Percentiles rank a stretch among this genome's conserved stretches.
Conservation (phyloP, 1,140 invertebrate species). For the Macrosteles quadrilineatus region DNA sequence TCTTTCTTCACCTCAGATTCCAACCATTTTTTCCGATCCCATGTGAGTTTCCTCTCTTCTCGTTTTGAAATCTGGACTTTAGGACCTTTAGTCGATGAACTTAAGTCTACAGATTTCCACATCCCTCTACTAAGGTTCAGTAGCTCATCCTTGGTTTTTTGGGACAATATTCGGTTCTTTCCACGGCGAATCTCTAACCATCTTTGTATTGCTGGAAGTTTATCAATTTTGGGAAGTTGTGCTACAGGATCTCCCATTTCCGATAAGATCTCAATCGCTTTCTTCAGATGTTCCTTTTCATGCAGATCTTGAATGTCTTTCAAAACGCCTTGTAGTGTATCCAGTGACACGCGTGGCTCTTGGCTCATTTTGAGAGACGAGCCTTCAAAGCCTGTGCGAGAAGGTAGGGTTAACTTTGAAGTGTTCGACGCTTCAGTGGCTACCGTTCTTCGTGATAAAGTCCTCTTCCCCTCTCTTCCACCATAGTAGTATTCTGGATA, state of each 20-base stretch:
- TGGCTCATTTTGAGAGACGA: no score
- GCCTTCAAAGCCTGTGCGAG: no score
- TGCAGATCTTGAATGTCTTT: background rate
- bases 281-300: background rate
- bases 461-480: no score
- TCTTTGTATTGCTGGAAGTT: background rate
- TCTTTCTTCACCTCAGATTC: constrained; percentile 7
- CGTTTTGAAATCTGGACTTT: background rate
- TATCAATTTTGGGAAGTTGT: constrained; percentile 16
- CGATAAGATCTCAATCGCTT: background rate
- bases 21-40: constrained; percentile 14
- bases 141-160: background rate
- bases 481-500: no score
- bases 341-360: no score
- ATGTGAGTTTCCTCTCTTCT: background rate
- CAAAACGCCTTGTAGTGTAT: no score
- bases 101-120: background rate
- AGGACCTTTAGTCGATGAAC: background rate
- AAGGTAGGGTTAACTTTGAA: no score
- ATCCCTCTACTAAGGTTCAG: background rate
- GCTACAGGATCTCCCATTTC: constrained; percentile 19
- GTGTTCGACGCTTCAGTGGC: no score
- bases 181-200: background rate
- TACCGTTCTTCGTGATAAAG: no score
- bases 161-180: background rate